Percentiles rank a stretch among this genome's conserved stretches.
Evolutionary conservation across 2,888 invertebrate genomes (phyloP).

Genomic region (Melieria crassipennis): DNA sequence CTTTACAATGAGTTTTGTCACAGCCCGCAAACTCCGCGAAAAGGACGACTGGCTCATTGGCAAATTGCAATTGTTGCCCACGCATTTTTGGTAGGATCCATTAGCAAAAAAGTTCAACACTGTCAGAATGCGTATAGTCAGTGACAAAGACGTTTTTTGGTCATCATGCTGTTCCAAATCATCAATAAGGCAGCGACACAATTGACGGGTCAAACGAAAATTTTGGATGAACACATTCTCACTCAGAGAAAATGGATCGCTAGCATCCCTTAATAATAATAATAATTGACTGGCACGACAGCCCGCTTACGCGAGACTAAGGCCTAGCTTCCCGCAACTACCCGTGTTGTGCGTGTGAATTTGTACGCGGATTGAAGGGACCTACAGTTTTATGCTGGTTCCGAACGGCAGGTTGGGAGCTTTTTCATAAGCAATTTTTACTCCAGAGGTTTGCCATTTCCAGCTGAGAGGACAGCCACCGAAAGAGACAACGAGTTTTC

Average conservation of each 20-base stretch:
- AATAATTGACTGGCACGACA: no score
- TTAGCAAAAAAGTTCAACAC: slow-evolving; percentile 4
- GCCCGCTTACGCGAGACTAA: no score
- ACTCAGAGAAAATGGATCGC: slow-evolving; percentile 14
- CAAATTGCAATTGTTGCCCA: slow-evolving; percentile 13
- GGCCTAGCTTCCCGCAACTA: no score
- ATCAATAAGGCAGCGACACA: slow-evolving; percentile 14
- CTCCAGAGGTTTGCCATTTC: no score
- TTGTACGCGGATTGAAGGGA: no score
- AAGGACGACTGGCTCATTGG: slow-evolving; percentile 19
- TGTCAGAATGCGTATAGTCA: slow-evolving; percentile 17
- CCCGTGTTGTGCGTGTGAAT: no score
- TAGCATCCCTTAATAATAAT: not conserved
- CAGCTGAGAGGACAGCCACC: no score
- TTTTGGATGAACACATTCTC: slow-evolving; percentile 21
- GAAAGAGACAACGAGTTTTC: no score
- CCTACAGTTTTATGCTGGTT: no score
- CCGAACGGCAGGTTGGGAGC: no score
- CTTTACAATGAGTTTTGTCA: not conserved
- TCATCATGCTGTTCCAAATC: slow-evolving; percentile 13
- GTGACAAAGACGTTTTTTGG: slow-evolving; percentile 20
- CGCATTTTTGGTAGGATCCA: slow-evolving; percentile 27
- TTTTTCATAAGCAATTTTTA: no score
- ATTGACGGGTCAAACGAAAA: slow-evolving; percentile 18
- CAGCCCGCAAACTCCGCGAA: slow-evolving; percentile 6